A percentile compares a stretch with the other conserved stretches of the same genome.
phyloP scores from a whole-genome alignment of 2,113 vertebrate genomes.

The Oncorhynchus clarkii region DNA sequence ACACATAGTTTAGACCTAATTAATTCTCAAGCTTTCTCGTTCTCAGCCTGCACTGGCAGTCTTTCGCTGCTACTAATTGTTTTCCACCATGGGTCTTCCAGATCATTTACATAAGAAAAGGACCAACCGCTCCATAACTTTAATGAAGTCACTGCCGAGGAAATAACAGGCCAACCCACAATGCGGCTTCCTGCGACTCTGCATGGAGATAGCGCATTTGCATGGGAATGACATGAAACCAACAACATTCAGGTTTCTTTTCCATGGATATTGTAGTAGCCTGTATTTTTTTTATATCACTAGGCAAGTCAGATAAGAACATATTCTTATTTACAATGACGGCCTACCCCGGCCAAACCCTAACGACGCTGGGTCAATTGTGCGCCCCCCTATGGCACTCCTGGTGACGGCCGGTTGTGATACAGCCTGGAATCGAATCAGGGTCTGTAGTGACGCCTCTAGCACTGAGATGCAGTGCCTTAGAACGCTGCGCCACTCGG shows the following conservation, averaged over 20 bases:
- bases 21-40: not conserved
- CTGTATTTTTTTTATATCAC: too few relatives aligned
- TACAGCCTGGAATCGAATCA: too few relatives aligned
- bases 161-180: conserved; percentile 32
- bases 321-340: too few relatives aligned
- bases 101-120: conserved; percentile 48
- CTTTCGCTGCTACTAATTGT: conserved; percentile 25
- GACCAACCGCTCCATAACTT: not conserved
- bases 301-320: too few relatives aligned
- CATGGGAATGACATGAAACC: conserved; percentile 28
- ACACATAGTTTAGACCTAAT: too few relatives aligned
- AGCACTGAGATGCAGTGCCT: too few relatives aligned
- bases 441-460: too few relatives aligned
- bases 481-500: too few relatives aligned
- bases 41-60: not conserved
- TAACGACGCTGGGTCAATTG: too few relatives aligned
- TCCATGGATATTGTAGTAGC: not conserved
- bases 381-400: too few relatives aligned
- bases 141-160: conserved; percentile 5
- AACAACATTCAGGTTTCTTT: not conserved
- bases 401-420: too few relatives aligned
- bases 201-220: conserved; percentile 12
- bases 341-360: too few relatives aligned
- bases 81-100: conserved; percentile 33
- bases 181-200: not conserved